Conservation (phyloP, 2,113 vertebrate genomes). For the Hoplias malabaricus region DNA sequence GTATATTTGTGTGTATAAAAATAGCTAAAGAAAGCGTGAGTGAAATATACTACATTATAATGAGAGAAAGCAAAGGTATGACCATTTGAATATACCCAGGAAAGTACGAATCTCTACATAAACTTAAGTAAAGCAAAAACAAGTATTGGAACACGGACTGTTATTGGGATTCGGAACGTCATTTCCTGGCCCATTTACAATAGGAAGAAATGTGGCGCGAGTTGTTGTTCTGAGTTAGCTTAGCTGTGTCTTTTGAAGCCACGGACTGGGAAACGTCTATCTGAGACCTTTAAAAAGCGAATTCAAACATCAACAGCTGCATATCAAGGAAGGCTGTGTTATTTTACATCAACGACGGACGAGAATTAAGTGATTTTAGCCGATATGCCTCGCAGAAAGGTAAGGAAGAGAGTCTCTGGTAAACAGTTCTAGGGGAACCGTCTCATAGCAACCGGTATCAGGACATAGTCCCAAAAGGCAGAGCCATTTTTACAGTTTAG, state of each 20-base stretch:
- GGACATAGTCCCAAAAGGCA: neutral
- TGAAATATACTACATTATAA: too few relatives aligned
- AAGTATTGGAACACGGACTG: neutral
- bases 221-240: neutral
- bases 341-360: neutral
- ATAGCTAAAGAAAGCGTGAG: too few relatives aligned
- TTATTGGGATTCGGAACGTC: neutral
- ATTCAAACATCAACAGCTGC: neutral
- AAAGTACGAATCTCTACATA: too few relatives aligned
- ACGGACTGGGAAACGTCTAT: neutral
- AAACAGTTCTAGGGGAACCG: slow-evolving; percentile 11
- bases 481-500: too few relatives aligned
- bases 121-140: too few relatives aligned
- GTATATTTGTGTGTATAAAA: too few relatives aligned
- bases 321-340: neutral
- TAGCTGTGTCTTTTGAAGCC: neutral
- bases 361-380: neutral
- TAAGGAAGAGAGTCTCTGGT: slow-evolving; percentile 26
- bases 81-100: too few relatives aligned
- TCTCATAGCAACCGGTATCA: neutral
- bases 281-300: neutral
- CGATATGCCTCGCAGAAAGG: slow-evolving; percentile 57
- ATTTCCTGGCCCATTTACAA: neutral
- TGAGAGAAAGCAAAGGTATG: too few relatives aligned
- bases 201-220: slow-evolving; percentile 15